Base-by-base conservation (phyloP, 1,140 invertebrate species). In the Melipona quadrifasciata region DNA sequence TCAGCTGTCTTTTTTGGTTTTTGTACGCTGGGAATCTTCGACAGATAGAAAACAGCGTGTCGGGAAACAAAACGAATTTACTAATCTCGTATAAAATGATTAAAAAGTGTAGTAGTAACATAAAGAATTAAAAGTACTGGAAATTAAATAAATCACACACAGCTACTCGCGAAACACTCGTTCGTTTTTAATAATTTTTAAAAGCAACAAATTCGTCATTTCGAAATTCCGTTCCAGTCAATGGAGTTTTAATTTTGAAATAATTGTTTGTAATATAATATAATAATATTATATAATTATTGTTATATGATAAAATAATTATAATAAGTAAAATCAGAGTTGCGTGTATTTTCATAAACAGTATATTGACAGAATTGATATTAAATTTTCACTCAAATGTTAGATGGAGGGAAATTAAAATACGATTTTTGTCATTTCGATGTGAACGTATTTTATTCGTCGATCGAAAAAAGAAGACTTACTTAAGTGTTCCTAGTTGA, bases 1-100 rank as follows among this genome's bases (percentile, higher is more conserved):
- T 53, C 75, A 77, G 75, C 58, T 78, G 39, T 47, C 39, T 47
- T 8, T 47, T 47, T 47, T 6, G n/a, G 61, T 67, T 78, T 31
- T 47, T 4, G 3, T 27, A n/a, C 3, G 6, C n/a, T 78, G 61
- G 19, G 61, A 78, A 78, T 78, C 51, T 67, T 58, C 3, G n/a
- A 27, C 12, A n/a, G 10, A 24, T 27, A 16, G 4, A 39, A 19
- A n/a, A 21, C 47, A 14, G 2, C 6, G 8, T 10, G 3, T 34
- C 27, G 39, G 1, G 11, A 47, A 39, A 75, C 16, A 39, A 6
- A 16, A 34, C 19, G 1, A 27, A 19, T n/a, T 73, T 27, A 16
- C 1, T 51, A 19, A 1, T 8, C 14, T 14, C 3, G 1, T 3
- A 21, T 2, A 34, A 39, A 10, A 68, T 2, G 12, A 5, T 31